Conservation (phyloP, 1,140 invertebrate species). For the Colletes gigas region DNA sequence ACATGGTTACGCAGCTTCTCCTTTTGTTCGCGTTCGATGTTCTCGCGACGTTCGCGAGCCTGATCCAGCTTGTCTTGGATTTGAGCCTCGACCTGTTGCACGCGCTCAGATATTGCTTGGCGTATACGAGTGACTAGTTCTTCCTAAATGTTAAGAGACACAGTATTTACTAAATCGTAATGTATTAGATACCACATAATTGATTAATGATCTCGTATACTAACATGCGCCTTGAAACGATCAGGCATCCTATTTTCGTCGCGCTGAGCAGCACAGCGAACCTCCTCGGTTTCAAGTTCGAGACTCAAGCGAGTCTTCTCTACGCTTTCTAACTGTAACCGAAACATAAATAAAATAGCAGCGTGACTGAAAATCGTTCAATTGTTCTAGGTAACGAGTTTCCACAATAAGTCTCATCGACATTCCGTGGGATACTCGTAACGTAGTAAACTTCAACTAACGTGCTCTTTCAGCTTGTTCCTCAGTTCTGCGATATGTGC, state of each 20-base stretch:
- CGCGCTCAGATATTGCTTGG: conserved; percentile 84
- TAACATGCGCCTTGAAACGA: conserved; percentile 93
- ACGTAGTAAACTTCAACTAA: conserved; percentile 69
- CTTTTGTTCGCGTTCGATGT: conserved; percentile 86
- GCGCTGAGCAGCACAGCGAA: conserved; percentile 90
- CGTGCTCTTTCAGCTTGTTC: conserved; percentile 91
- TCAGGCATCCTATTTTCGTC: conserved; percentile 94
- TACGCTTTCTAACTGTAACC: conserved; percentile 88
- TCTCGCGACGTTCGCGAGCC: conserved; percentile 86
- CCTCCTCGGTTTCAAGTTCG: conserved; percentile 91
- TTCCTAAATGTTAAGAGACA: conserved; percentile 81
- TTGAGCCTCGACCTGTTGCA: conserved; percentile 85
- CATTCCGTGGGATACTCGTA: too few relatives aligned
- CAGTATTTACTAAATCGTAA: conserved; percentile 35
- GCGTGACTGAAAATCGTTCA: not conserved
- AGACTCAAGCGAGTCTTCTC: conserved; percentile 91
- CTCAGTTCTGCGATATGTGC: conserved; percentile 93
- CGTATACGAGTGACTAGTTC: conserved; percentile 87
- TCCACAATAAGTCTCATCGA: too few relatives aligned
- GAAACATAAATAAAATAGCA: conserved; percentile 10
- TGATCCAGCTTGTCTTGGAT: conserved; percentile 88
- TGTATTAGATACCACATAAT: not conserved
- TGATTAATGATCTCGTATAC: conserved; percentile 69
- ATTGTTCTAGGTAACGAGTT: not conserved
- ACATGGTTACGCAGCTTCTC: conserved; percentile 89